Base-by-base conservation (phyloP, 2,113 vertebrate species). In the Hypomesus transpacificus region DNA sequence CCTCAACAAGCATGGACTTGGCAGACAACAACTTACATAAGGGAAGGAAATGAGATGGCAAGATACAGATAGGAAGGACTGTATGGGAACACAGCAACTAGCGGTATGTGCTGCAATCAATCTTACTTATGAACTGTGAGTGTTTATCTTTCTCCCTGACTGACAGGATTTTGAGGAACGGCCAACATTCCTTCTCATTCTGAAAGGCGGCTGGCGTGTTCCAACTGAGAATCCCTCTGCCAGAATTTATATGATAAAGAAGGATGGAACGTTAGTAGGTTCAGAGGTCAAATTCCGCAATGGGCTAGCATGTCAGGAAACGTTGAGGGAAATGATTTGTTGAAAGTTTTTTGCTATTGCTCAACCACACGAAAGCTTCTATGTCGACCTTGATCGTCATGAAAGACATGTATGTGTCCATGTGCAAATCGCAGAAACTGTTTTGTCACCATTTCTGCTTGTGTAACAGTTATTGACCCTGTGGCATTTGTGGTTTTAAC, bases 161-260 rank as follows among this genome's bases (percentile, higher is more conserved):
- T 84, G 86, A 89, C 84, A 87, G 75, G 80, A 85, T 75, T 77
- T 76, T 84, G 78, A 89, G 70, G 68, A 62, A 52, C 52, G 16
- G 85, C 89, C 89, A 90, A 85, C 87, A 91, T 91, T 92, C 89
- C 83, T 89, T 61, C 16, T 81, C 71, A 89, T 83, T 46, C 80
- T 82, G 81, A 87, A 86, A 83, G 85, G 80, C 76, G 80, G 84
- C 79, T 80, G 84, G 87, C 87, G 85, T 89, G 84, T 90, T 88
- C 84, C 56, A 61, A 88, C 85, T 69, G 62, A 6, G n/a, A n/a
- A 54, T 81, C 75, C 75, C 59, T 79, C 85, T 80, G 80, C 80
- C 71, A 81, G 79, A 84, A 78, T 65, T 76, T 51, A 81, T 69
- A 79, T 80, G 84, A 87, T 77, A 78, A 66, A 80, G 78, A 75